Evolutionary conservation across 2,113 vertebrate genomes (phyloP), one percentile per base, ranked within the genome.

Genomic region (Ptilorrhoa leucosticta): DNA sequence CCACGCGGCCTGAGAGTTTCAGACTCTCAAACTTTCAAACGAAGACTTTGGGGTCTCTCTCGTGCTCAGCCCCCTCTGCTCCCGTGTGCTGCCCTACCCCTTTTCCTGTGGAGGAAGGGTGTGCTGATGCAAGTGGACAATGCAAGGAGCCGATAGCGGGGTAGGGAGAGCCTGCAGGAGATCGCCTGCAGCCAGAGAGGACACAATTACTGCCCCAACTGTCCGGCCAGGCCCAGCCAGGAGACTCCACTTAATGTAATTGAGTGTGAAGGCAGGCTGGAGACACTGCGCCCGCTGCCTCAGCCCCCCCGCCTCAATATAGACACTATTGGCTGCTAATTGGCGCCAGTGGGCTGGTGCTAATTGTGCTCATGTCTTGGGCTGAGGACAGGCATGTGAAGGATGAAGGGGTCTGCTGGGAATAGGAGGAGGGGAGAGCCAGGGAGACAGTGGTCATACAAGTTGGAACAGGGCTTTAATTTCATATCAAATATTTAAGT

Each of bases 271-370:
- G 99, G 99, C 98, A 98, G 99, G 98, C 99, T 98, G 98, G 98
- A 98, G 98, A 98, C 98, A 97, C 89, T 90, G 97, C 97, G 96
- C 94, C 90, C 70, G 35, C 96, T 96, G 96, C 93, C 96, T 91
- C 53, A 10, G 92, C 94, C 96, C 97, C 97, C 96, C 91, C 70
- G 93, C 96, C 97, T 93, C 92, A 97, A 88, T 83, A 98, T 94
- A 98, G 98, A 98, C 98, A 98, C 98, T 99, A 99, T 99, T 99
- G 99, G 99, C 98, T 99, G 99, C 98, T 99, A 99, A 99, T 99
- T 99, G 99, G 99, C 99, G 99, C 99, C 99, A 99, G 98, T 99
- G 98, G 98, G 98, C 98, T 99, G 91, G 98, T 99, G 99, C 99
- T 99, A 99, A 99, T 99, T 99, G 98, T 97, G 96, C 98, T 98